phyloP scores from a whole-genome alignment of 2,113 vertebrate genomes.

The Picathartes gymnocephalus region DNA sequence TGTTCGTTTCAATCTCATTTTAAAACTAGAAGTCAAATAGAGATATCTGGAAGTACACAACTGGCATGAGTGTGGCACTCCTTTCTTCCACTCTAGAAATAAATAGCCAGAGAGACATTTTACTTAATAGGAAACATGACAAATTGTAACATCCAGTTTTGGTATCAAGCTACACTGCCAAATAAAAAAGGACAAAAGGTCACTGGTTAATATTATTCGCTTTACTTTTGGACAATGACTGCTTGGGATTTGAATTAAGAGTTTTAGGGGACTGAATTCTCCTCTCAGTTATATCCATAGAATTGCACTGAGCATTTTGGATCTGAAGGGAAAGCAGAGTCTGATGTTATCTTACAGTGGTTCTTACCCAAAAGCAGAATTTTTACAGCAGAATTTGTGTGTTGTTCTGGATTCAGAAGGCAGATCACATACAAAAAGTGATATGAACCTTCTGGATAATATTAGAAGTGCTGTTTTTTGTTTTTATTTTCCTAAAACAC shows the following conservation, averaged over 20 bases:
- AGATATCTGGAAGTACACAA: not conserved
- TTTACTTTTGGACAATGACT: not conserved
- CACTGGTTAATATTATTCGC: not conserved
- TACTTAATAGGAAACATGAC: not conserved
- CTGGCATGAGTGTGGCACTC: not conserved
- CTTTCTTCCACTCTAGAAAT: not conserved
- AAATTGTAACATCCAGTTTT: not conserved
- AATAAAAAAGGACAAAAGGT: not conserved
- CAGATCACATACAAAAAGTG: not conserved
- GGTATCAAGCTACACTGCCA: not conserved
- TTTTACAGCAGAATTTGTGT: not conserved
- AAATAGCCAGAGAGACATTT: not conserved
- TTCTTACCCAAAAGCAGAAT: not conserved
- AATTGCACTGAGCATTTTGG: not conserved
- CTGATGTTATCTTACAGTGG: not conserved
- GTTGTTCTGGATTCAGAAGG: not conserved
- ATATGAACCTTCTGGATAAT: not conserved
- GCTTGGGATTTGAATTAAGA: not conserved
- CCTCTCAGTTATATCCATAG: not conserved
- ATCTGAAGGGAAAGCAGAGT: not conserved
- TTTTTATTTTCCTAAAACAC: not conserved
- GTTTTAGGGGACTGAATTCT: not conserved
- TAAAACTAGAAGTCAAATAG: not conserved
- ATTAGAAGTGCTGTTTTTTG: not conserved
- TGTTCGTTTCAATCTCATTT: not conserved